Percentiles rank a stretch among this genome's conserved stretches.
These are phyloP conservation scores for Elgaria multicarinata DNA, from an alignment of 2,113 vertebrate species.

Conservation along the genomic window DNA sequence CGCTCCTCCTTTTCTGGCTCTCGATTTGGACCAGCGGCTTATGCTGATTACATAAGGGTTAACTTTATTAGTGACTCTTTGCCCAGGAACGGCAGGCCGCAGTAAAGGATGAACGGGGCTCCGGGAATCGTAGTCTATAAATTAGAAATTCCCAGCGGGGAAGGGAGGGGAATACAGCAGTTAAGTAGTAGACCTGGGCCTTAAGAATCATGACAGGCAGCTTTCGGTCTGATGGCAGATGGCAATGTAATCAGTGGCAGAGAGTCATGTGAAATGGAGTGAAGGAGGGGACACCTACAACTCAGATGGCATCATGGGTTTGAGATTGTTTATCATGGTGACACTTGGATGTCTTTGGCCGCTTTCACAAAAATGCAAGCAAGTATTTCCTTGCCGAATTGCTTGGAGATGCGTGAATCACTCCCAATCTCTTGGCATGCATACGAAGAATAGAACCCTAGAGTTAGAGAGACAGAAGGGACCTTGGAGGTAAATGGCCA, in stretches of 20 bases:
- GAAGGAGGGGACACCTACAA: background rate
- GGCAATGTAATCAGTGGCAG: background rate
- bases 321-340: background rate
- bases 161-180: background rate
- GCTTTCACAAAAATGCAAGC: background rate
- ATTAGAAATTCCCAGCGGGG: background rate
- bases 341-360: background rate
- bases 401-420: background rate
- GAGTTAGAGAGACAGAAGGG: background rate
- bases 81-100: background rate
- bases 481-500: too few relatives aligned
- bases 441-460: background rate
- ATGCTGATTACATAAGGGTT: background rate
- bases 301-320: background rate
- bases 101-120: background rate
- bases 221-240: conserved; percentile 13
- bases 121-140: background rate
- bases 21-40: background rate
- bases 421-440: too few relatives aligned
- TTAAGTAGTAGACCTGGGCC: background rate
- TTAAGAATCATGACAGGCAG: background rate
- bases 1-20: background rate
- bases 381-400: background rate
- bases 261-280: background rate
- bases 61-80: conserved; percentile 4